Base-by-base conservation (phyloP, 2,113 vertebrate genomes). In the Micromys minutus region DNA sequence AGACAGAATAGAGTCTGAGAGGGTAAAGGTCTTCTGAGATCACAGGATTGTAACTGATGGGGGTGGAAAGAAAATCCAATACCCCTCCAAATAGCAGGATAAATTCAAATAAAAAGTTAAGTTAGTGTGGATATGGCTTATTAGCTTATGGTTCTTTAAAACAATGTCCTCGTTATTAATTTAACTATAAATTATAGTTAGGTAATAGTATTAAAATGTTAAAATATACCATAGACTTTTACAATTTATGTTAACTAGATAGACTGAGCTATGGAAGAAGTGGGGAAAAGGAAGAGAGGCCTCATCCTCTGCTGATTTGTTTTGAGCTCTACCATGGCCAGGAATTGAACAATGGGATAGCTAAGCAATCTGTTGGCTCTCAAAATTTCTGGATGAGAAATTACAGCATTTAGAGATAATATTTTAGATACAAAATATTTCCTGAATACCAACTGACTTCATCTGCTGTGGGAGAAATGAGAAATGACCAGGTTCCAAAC, bases 161-260 rank as follows among this genome's bases (percentile, higher is more conserved):
- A 80, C 72, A 42, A n/a, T 55, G 2, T 87, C 91, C 55, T 90
- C 42, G 45, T 76, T 87, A 31, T 87, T 72, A 50, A 63, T 50
- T 63, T 29, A 34, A 19, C 45, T 63, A 17, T 94, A 80, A 47
- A 81, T 94, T 50, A 75, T 90, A 94, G 95, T 59, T 95, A 94
- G 96, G 52, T 65, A 76, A 5, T 47, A 3, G 74, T 42, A 65
- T 57, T 31, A 45, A 71, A 61, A 57, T 71, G 22, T 8, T n/a
- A 89, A 90, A 31, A n/a, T n/a, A 16, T 21, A 36, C 3, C 24
- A 39, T 81, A 71, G 84, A 24, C 67, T 93, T 76, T n/a, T 76
- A 26, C 76, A 31, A 57, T 16, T 83, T 89, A 8, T 1, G 7
- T 87, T 42, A 92, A 87, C 74, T 80, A 10, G 63, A 11, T 0